phyloP scores from a whole-genome alignment of 1,140 invertebrate species.

The Papilio machaon region DNA sequence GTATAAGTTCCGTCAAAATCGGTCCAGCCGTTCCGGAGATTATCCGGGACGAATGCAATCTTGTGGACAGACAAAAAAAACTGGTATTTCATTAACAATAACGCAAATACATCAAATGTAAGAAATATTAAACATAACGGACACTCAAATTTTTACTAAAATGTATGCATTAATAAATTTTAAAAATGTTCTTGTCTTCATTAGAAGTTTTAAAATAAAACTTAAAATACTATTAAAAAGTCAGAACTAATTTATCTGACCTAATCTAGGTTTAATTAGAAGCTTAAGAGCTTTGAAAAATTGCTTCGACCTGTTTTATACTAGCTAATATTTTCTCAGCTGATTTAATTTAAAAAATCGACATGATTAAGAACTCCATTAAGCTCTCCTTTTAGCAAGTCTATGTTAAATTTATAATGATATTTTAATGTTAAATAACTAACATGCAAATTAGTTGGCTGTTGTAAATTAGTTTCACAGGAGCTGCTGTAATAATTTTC shows the following conservation, averaged over 20 bases:
- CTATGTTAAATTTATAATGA: not conserved
- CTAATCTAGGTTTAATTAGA: constrained; percentile 33
- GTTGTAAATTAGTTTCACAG: not conserved
- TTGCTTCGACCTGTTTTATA: constrained; percentile 31
- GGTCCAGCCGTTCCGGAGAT: too few relatives aligned
- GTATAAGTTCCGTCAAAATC: too few relatives aligned
- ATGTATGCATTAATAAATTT: too few relatives aligned
- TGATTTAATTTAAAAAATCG: constrained; percentile 35
- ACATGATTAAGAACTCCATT: constrained; percentile 19
- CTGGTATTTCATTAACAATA: too few relatives aligned
- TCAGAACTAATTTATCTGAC: not conserved
- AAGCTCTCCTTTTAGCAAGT: not conserved
- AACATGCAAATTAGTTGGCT: not conserved
- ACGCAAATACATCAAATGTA: too few relatives aligned
- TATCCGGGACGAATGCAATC: too few relatives aligned
- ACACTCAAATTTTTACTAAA: too few relatives aligned
- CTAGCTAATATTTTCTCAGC: constrained; percentile 29
- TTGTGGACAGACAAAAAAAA: too few relatives aligned
- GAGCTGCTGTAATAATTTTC: not conserved
- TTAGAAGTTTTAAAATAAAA: not conserved
- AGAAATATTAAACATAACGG: too few relatives aligned
- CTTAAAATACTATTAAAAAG: not conserved
- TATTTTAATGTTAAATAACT: not conserved
- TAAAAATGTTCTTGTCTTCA: not conserved
- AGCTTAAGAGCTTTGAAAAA: constrained; percentile 34